Evolutionary conservation across 2,888 invertebrate genomes (phyloP), one percentile per base, ranked within the genome.

Genomic region (Andrena praecox): DNA sequence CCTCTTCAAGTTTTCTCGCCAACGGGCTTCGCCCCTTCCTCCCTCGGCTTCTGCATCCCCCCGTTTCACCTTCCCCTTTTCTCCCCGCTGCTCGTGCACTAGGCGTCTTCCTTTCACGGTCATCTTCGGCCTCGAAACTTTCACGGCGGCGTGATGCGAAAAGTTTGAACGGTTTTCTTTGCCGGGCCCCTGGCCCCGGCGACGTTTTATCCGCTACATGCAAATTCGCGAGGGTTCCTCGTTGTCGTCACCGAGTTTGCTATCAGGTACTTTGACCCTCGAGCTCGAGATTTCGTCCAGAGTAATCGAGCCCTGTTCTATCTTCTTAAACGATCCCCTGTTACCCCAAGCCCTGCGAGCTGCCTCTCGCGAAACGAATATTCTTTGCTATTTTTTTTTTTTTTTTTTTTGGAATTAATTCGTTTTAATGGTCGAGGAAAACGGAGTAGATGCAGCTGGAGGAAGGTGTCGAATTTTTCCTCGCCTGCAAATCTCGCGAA

Each of bases 111-210:
- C 80, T 86, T 88, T 88, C 86, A 84, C 78, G 86, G 86, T 83
- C 88, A 82, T 70, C 86, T 73, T 75, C 62, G 71, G 24, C 35
- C 24, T 24, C 27, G 59, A 42, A 77, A 75, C 27, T 82, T 74
- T 59, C 66, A 35, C 56, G 56, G 63, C 29, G 64, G 62, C 56
- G 66, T 59, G 87, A 86, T 83, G 81, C 77, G 86, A 84, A 87
- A 87, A 87, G 68, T 88, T 88, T 83, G 81, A 88, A 87, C 64
- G 80, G 73, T 80, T 84, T 83, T 84, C 84, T 77, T 80, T 29
- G 60, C 33, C 54, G 71, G 42, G 60, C 62, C 85, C 67, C 67
- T 59, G 54, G 52, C 52, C n/a, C n/a, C 33, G 60, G 33, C 71
- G 76, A 77, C 72, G 77, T 83, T 84, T 83, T 56, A 72, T 73